Evolutionary conservation across 2,113 vertebrate genomes (phyloP), one percentile per base, ranked within the genome.

Genomic region (Pogona vitticeps): DNA sequence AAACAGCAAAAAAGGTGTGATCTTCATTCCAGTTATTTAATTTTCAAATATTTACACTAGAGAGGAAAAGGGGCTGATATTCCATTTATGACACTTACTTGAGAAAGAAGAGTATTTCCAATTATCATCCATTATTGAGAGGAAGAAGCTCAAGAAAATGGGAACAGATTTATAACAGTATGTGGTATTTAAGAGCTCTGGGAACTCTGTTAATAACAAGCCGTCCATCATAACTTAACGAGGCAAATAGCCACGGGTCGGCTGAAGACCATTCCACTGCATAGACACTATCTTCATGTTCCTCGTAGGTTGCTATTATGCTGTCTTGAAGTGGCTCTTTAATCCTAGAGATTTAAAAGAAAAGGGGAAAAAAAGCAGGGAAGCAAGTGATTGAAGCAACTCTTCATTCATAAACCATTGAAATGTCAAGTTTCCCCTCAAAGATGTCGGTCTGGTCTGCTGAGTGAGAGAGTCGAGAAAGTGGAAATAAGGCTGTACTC

Each of bases 141-240:
- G 84, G 94, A 93, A 59, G 92, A 91, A 79, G 88, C 33, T 86
- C 93, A 70, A 83, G 86, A 56, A 79, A 80, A 90, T 91, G 31
- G 76, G 92, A 93, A 91, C 85, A 91, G 95, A 88, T 96, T 82
- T 96, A 98, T 61, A 98, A 94, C 86, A 98, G 94, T 90, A 99
- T 99, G 90, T 97, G 97, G 94, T 99, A 99, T 86, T 99, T 99
- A 82, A 99, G 98, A 28, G 98, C 97, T 38, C 98, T 96, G 1
- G 99, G 99, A 38, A 99, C 99, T 88, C 98, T 95, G 96, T 99
- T 99, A 96, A 99, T 98, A 92, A 99, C 99, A 31, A 99, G 97
- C 82, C 98, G 97, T 67, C 99, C 99, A 13, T 99, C 99, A 21
- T 99, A 99, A 92, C 98, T 99, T 93, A 99, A 97, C 28, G 99